Evolutionary conservation across 2,797 vertebrate genomes (phyloP).

Genomic region (Gorsachius magnificus): DNA sequence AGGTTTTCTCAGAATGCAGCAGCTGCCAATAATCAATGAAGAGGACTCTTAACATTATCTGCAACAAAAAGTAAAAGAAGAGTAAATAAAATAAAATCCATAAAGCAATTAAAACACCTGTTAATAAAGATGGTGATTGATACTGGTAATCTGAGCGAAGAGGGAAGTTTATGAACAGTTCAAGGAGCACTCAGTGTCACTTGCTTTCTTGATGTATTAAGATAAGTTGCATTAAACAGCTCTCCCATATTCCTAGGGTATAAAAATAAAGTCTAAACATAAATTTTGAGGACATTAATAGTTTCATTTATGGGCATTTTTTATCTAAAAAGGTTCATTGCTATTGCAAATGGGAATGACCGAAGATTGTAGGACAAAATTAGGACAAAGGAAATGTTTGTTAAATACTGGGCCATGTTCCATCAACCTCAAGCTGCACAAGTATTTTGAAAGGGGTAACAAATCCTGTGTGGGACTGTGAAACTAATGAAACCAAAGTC

Average conservation of each 20-base stretch:
- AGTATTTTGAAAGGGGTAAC: not conserved
- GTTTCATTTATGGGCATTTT: not conserved
- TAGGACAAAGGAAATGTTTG: not conserved
- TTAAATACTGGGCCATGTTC: not conserved
- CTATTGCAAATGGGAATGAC: not conserved
- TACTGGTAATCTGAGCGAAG: not conserved
- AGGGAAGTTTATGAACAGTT: slow-evolving; percentile 8
- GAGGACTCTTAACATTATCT: slow-evolving; percentile 68
- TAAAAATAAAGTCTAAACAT: not conserved
- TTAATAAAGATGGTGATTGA: slow-evolving; percentile 26
- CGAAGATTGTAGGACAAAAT: not conserved
- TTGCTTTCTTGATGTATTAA: not conserved
- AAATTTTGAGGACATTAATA: not conserved
- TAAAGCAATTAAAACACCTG: slow-evolving; percentile 32
- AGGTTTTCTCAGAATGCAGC: slow-evolving; percentile 34
- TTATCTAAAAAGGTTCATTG: not conserved
- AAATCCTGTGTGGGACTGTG: not conserved
- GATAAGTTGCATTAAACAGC: not conserved
- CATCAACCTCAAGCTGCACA: not conserved
- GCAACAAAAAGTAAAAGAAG: slow-evolving; percentile 55
- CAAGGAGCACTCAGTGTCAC: not conserved
- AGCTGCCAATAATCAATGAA: slow-evolving; percentile 47
- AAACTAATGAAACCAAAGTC: not conserved
- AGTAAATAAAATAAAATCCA: slow-evolving; percentile 55
- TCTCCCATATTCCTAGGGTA: not conserved